Evolutionary conservation across 2,888 invertebrate species (phyloP).

Genomic region (Salticus scenicus): DNA sequence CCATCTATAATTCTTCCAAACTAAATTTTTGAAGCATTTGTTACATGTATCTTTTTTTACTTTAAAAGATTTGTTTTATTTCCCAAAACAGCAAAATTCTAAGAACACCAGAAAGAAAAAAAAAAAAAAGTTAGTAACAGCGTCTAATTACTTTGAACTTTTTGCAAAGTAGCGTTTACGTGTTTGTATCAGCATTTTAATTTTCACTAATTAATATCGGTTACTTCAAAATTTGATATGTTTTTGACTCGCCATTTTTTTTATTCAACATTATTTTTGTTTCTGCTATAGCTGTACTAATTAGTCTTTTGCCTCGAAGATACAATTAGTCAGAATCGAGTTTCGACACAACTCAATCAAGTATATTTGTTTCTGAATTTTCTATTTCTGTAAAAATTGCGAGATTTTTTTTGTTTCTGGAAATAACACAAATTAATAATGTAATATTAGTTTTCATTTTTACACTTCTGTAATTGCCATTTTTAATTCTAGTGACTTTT

Average conservation of each 20-base stretch:
- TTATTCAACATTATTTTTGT: background rate
- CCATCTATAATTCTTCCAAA: no score
- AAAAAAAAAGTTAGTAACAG: no score
- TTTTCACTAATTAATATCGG: constrained; percentile 19
- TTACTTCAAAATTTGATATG: constrained; percentile 7
- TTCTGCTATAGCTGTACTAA: background rate
- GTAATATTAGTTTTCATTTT: constrained; percentile 15
- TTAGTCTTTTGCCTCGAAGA: background rate
- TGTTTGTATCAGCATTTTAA: constrained; percentile 17
- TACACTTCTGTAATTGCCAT: background rate
- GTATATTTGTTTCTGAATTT: constrained; percentile 1
- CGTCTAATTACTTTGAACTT: constrained; percentile 1
- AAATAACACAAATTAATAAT: constrained; percentile 9
- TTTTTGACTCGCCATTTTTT: background rate
- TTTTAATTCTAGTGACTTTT: constrained; percentile 1
- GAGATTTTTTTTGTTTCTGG: background rate
- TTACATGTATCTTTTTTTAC: no score
- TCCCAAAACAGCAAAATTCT: no score
- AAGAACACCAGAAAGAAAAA: no score
- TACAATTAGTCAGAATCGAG: background rate
- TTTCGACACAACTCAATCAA: constrained; percentile 9
- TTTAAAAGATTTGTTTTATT: no score
- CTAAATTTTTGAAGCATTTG: no score
- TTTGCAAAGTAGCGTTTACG: background rate
- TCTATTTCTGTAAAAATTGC: background rate